Conservation (phyloP, 2,888 invertebrate genomes). For the Caenorhabditis sp. region DNA sequence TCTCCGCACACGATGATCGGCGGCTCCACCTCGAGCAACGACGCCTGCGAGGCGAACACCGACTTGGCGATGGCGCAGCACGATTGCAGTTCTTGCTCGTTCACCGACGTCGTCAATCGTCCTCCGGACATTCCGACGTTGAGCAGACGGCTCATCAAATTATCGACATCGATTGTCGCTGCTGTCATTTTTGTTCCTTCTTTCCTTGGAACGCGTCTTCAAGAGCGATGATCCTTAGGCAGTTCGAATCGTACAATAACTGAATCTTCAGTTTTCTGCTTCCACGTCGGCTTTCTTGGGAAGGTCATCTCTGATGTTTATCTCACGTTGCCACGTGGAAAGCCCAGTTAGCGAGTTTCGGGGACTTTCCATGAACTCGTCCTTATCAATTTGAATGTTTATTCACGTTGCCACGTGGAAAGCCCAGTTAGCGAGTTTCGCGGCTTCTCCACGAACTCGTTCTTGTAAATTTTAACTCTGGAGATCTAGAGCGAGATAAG, state of each 20-base stretch:
- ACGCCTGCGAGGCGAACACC: slow-evolving; percentile 67
- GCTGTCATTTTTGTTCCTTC: slow-evolving; percentile 36
- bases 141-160: slow-evolving; percentile 60
- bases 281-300: slow-evolving; percentile 10
- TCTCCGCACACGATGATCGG: slow-evolving; percentile 75
- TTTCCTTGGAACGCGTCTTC: slow-evolving; percentile 25
- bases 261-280: background rate
- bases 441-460: background rate
- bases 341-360: too few relatives aligned
- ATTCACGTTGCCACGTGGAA: too few relatives aligned
- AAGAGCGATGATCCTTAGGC: slow-evolving; percentile 19
- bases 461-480: background rate
- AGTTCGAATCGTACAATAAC: slow-evolving; percentile 13
- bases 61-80: slow-evolving; percentile 68
- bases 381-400: too few relatives aligned
- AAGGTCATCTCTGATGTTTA: slow-evolving; percentile 8
- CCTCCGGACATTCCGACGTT: slow-evolving; percentile 65
- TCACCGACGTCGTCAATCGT: slow-evolving; percentile 58
- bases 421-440: background rate
- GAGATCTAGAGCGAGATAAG: slow-evolving; percentile 1
- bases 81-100: slow-evolving; percentile 63
- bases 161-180: slow-evolving; percentile 56
- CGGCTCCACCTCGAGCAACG: slow-evolving; percentile 71
- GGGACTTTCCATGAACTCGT: too few relatives aligned
- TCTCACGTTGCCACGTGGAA: too few relatives aligned